phyloP scores from a whole-genome alignment of 64 coral and sea anemone genomes.

The Anthopleura sola region DNA sequence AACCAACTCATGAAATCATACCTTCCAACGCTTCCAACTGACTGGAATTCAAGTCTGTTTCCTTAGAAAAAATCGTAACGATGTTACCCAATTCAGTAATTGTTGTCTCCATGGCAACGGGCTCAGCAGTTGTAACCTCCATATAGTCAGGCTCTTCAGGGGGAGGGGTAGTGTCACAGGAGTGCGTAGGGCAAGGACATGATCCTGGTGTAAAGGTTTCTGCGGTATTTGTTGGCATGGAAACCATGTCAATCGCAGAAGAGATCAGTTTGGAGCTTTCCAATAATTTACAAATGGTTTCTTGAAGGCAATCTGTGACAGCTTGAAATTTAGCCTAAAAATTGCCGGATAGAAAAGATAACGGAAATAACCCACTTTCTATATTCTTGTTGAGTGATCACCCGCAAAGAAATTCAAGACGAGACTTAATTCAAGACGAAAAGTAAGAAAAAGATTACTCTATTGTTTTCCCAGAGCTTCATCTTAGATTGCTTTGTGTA shows the following conservation, averaged over 20 bases:
- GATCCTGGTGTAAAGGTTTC: background rate
- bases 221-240: conserved; percentile 9
- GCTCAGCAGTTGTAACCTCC: conserved; percentile 8
- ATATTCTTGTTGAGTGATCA: too few relatives aligned
- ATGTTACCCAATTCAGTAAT: background rate
- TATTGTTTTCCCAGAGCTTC: too few relatives aligned
- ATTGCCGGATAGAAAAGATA: background rate
- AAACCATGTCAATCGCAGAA: background rate
- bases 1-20: background rate
- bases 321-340: background rate
- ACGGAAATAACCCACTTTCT: background rate
- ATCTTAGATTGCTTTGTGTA: too few relatives aligned
- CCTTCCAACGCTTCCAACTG: background rate
- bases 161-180: conserved; percentile 23
- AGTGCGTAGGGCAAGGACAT: background rate
- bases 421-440: too few relatives aligned
- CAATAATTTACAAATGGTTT: conserved; percentile 3
- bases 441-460: too few relatives aligned
- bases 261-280: background rate
- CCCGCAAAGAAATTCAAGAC: too few relatives aligned
- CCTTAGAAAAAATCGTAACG: background rate
- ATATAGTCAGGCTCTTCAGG: conserved; percentile 21
- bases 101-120: background rate
- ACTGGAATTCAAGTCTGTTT: background rate
- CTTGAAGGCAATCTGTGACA: background rate